Base-by-base conservation (phyloP, 2,888 invertebrate species). In the Mythimna pallens region DNA sequence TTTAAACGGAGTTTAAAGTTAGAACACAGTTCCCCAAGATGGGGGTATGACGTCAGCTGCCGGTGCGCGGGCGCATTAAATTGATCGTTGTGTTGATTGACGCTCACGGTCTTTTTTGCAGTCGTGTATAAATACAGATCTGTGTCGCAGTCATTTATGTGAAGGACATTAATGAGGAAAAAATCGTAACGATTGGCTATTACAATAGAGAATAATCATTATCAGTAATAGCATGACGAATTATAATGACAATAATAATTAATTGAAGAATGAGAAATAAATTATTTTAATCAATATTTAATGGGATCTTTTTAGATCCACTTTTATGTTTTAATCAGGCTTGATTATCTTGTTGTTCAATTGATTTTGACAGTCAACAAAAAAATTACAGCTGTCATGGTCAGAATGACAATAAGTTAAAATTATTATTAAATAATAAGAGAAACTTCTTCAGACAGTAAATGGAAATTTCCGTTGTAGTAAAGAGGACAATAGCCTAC, bases 21-120 rank as follows among this genome's bases (percentile, higher is more conserved):
- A 78, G 68, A 78, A 81, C 59, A 76, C 66, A 83, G 78, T 76
- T 81, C 81, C 61, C 77, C 86, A 92, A 92, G 88, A 92, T 93
- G 91, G 93, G 47, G 78, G 82, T 65, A 80, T 92, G 91, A 92
- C 90, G 91, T 91, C 87, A 89, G 81, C 83, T 76, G 83, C 68
- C 80, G 75, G 81, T 75, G 76, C 82, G 89, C 89, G 87, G 80
- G 87, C 89, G 89, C 89, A 91, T 88, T 90, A 87, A 90, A 92
- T 92, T 92, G 91, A 92, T 91, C 87, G 88, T 89, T 85, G 86
- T 87, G 89, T 87, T 92, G 93, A 93, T 93, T 93, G 91, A 91
- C 89, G 88, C 90, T 92, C 92, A 90, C 81, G 91, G 92, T 85
- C 92, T 90, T 92, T 90, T 90, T 91, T 91, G 89, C 88, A 88